Percentiles rank a stretch among this genome's conserved stretches.
Conservation (phyloP, 2,888 invertebrate species). For the Lottia scabra region DNA sequence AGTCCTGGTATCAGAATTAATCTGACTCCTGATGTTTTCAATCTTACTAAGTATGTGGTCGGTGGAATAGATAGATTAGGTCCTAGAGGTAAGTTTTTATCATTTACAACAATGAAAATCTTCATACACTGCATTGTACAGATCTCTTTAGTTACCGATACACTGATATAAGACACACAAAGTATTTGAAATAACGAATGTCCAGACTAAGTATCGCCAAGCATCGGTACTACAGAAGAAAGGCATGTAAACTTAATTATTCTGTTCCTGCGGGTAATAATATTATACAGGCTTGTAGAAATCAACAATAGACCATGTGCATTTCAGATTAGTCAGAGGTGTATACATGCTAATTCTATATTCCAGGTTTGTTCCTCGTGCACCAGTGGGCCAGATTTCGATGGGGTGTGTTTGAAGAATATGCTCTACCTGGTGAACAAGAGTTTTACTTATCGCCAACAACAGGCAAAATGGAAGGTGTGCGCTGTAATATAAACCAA, state of each 20-base stretch:
- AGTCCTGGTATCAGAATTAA: slow-evolving; percentile 50
- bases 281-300: no score
- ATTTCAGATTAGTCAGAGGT: no score
- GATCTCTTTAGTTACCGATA: no score
- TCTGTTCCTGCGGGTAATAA: no score
- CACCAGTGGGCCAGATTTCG: slow-evolving; percentile 59
- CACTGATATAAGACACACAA: no score
- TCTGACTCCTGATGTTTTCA: slow-evolving; percentile 50
- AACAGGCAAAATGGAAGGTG: slow-evolving; percentile 41
- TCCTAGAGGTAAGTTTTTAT: slow-evolving; percentile 8
- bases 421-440: slow-evolving; percentile 45
- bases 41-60: slow-evolving; percentile 15
- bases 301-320: no score
- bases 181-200: no score
- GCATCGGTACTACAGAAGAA: no score
- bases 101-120: not conserved
- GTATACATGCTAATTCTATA: not conserved
- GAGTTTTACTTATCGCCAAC: slow-evolving; percentile 52
- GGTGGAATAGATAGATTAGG: not conserved
- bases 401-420: slow-evolving; percentile 58
- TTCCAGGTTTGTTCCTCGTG: slow-evolving; percentile 48
- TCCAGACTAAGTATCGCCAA: no score
- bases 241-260: no score
- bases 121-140: no score
- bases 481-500: slow-evolving; percentile 41